These are phyloP conservation scores for Centropus bengalensis DNA, from an alignment of 2,113 vertebrate genomes.

Conservation along the genomic window DNA sequence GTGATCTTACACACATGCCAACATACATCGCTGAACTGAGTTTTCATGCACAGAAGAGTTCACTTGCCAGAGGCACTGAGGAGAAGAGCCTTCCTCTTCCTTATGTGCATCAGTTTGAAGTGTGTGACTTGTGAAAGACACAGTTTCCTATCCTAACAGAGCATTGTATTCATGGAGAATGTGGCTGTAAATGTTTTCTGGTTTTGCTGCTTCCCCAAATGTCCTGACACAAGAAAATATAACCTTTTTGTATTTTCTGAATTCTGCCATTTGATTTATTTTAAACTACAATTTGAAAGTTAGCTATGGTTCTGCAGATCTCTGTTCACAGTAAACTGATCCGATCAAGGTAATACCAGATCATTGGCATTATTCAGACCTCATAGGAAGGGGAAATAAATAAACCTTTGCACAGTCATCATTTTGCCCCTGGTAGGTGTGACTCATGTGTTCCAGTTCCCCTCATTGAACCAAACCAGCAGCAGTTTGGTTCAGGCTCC, in stretches of 20 bases:
- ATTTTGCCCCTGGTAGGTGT: neutral
- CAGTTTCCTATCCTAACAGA: neutral
- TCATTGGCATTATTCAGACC: neutral
- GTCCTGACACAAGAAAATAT: neutral
- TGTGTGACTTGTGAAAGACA: neutral
- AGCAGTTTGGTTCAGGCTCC: no score
- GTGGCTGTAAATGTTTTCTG: neutral
- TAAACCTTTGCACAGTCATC: neutral
- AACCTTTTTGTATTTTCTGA: neutral
- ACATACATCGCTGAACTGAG: constrained; percentile 2
- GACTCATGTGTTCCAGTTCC: no score
- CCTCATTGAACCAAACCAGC: no score
- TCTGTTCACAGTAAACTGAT: neutral
- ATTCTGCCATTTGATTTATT: neutral
- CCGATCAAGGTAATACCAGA: neutral
- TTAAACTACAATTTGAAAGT: neutral
- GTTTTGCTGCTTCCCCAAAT: neutral
- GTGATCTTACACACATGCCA: neutral
- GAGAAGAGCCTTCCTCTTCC: neutral
- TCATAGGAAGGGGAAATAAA: neutral
- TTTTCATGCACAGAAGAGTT: neutral
- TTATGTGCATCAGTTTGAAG: neutral
- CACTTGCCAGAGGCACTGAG: neutral
- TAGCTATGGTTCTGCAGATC: neutral
- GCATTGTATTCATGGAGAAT: neutral